Evolutionary conservation across 2,888 invertebrate genomes (phyloP).

Genomic region (Zaprionus obscuricornis): DNA sequence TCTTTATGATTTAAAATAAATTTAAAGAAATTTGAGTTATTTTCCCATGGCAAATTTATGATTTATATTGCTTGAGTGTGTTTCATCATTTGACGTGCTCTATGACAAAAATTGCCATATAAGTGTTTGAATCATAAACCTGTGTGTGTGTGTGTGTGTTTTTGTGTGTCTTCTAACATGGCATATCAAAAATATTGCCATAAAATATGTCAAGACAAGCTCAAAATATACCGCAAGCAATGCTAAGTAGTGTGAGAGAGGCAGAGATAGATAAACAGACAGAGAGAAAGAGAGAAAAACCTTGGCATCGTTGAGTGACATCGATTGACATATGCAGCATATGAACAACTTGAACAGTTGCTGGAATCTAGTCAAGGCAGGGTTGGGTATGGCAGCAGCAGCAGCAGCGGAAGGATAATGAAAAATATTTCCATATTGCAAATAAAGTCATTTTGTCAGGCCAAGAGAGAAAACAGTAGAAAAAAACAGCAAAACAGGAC

Average conservation of each 20-base stretch:
- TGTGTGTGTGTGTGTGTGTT: too few species aligned
- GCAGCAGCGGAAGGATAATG: conserved; percentile 68
- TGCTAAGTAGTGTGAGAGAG: conserved; percentile 10
- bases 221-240: conserved; percentile 47
- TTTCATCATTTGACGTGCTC: conserved; percentile 37
- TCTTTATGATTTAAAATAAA: too few species aligned
- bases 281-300: neutral
- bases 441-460: conserved; percentile 72
- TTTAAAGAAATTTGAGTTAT: conserved; percentile 3
- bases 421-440: conserved; percentile 77
- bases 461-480: conserved; percentile 27
- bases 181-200: conserved; percentile 70
- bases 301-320: conserved; percentile 59
- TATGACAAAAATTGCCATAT: conserved; percentile 47
- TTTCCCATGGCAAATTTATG: too few species aligned
- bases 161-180: too few species aligned
- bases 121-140: conserved; percentile 40
- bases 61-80: too few species aligned
- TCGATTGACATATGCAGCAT: conserved; percentile 55
- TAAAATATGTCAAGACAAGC: conserved; percentile 59
- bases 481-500: conserved; percentile 26
- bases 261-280: neutral
- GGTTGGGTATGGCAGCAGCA: conserved; percentile 12
- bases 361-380: neutral
- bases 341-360: neutral